phyloP scores from a whole-genome alignment of 2,888 invertebrate genomes.

The Bombylius discolor region DNA sequence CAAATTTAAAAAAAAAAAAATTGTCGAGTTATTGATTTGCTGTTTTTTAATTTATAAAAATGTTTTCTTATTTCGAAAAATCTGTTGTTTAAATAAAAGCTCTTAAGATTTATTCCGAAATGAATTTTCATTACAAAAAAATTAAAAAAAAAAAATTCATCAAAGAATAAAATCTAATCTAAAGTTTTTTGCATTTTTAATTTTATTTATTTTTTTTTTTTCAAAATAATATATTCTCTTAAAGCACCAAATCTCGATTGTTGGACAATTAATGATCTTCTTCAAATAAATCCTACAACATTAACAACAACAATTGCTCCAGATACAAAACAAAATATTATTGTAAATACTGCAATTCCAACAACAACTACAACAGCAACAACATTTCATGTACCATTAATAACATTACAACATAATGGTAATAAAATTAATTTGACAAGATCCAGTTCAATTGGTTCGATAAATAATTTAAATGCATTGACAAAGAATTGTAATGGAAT shows the following conservation, averaged over 20 bases:
- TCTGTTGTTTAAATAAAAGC: no score
- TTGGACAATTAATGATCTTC: constrained; percentile 25
- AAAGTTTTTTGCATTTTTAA: not conserved
- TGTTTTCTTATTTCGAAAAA: no score
- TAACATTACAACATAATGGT: constrained; percentile 28
- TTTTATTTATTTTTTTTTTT: not conserved
- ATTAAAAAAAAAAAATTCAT: not conserved
- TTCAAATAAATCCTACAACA: constrained; percentile 14
- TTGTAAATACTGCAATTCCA: constrained; percentile 19
- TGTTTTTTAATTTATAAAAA: no score
- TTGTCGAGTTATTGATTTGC: no score
- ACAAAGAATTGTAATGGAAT: not conserved
- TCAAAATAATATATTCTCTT: constrained; percentile 3
- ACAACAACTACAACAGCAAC: constrained; percentile 24
- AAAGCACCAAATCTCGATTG: constrained; percentile 29
- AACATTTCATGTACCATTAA: constrained; percentile 19
- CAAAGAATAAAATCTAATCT: not conserved
- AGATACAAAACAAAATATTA: constrained; percentile 22
- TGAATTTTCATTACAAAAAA: no score
- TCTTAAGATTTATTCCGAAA: no score
- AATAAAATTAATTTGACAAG: constrained; percentile 4
- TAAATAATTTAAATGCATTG: not conserved
- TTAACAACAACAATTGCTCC: constrained; percentile 7
- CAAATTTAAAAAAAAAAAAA: no score
- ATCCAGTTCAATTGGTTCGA: not conserved